Percentiles rank a stretch among this genome's conserved stretches.
Conservation (phyloP, 1,140 invertebrate genomes). For the Danaus melanippus region DNA sequence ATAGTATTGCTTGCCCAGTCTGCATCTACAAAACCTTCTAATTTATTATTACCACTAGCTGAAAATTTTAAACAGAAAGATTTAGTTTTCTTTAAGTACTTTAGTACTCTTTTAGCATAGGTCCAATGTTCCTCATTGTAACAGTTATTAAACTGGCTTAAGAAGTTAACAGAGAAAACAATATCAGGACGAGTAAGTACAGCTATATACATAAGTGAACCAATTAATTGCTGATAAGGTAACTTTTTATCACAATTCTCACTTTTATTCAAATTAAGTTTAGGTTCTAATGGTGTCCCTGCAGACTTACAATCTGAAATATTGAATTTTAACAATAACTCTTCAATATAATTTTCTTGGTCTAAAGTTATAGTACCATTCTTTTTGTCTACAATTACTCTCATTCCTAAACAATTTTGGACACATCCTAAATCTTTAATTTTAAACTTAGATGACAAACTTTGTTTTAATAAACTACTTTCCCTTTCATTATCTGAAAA, state of each 20-base stretch:
- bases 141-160: slow-evolving; percentile 60
- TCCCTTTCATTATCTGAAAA: too few species aligned
- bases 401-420: too few species aligned
- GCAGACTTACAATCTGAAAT: slow-evolving; percentile 30
- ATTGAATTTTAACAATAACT: background rate
- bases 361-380: too few species aligned
- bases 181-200: too few species aligned
- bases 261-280: slow-evolving; percentile 28
- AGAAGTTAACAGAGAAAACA: slow-evolving; percentile 7
- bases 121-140: slow-evolving; percentile 46
- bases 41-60: slow-evolving; percentile 20
- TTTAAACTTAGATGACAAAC: too few species aligned
- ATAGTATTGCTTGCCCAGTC: slow-evolving; percentile 17
- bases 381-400: too few species aligned
- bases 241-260: slow-evolving; percentile 14
- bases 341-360: too few species aligned
- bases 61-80: slow-evolving; percentile 17
- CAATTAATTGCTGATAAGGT: slow-evolving; percentile 21
- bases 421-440: too few species aligned
- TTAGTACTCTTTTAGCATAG: slow-evolving; percentile 18
- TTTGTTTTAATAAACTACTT: too few species aligned
- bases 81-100: slow-evolving; percentile 17
- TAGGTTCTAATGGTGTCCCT: slow-evolving; percentile 32
- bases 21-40: slow-evolving; percentile 17
- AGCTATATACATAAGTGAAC: too few species aligned